Percentiles rank a stretch among this genome's conserved stretches.
These are phyloP conservation scores for Chironomus tentans DNA, from an alignment of 2,888 invertebrate genomes.

Conservation along the genomic window DNA sequence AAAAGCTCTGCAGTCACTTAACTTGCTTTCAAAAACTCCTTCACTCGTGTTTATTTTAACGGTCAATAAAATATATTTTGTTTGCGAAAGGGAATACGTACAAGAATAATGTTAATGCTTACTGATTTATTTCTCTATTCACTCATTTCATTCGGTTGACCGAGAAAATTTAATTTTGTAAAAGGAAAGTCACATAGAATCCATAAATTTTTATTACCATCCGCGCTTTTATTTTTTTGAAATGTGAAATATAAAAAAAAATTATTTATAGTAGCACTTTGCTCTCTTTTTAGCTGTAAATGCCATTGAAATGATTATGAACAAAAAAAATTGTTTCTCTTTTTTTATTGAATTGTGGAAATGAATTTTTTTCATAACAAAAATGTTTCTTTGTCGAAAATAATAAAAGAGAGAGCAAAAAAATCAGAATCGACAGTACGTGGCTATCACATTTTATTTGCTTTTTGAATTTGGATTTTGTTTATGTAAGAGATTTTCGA, in stretches of 20 bases:
- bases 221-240: background rate
- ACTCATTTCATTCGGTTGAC: background rate
- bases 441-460: too few species aligned
- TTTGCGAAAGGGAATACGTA: background rate
- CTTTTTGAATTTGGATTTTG: too few species aligned
- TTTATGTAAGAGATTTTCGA: too few species aligned
- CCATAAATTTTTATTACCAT: background rate
- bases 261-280: background rate
- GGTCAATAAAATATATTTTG: background rate
- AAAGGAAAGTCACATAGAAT: background rate
- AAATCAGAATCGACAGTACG: too few species aligned
- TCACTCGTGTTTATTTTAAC: background rate
- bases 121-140: background rate
- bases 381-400: too few species aligned
- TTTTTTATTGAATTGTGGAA: background rate
- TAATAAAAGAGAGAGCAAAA: too few species aligned
- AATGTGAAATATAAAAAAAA: background rate
- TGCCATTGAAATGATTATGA: background rate
- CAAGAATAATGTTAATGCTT: background rate
- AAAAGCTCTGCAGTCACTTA: too few species aligned
- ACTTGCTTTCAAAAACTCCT: too few species aligned
- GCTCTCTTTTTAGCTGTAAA: background rate
- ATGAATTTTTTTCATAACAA: too few species aligned
- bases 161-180: background rate
- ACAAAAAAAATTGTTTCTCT: background rate